phyloP scores from a whole-genome alignment of 2,888 invertebrate species.

The Teinopalpus imperialis region DNA sequence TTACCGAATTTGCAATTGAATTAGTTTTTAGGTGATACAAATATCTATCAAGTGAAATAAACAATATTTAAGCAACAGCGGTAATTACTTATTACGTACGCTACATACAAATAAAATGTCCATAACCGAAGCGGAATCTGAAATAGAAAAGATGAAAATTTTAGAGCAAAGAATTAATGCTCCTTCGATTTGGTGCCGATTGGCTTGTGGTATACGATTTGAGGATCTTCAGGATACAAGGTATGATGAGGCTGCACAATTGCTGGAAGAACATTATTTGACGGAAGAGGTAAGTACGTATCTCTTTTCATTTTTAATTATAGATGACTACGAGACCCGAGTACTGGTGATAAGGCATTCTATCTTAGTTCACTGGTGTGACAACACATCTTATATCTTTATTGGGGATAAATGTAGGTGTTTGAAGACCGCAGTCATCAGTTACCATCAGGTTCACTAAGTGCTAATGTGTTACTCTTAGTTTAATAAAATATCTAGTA shows the following conservation, averaged over 20 bases:
- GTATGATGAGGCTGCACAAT: slow-evolving; percentile 62
- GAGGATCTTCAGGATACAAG: slow-evolving; percentile 72
- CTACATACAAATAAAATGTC: slow-evolving; percentile 44
- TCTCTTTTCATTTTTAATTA: slow-evolving; percentile 18
- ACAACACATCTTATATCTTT: too few relatives aligned
- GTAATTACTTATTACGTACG: too few relatives aligned
- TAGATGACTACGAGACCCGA: too few relatives aligned
- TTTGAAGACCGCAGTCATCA: too few relatives aligned
- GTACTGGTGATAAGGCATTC: too few relatives aligned
- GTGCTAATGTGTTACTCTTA: too few relatives aligned
- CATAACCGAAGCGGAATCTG: slow-evolving; percentile 49
- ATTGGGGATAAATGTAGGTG: too few relatives aligned
- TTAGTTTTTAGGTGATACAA: not conserved
- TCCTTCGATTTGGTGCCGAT: slow-evolving; percentile 70
- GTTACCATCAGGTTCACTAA: too few relatives aligned
- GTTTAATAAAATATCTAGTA: too few relatives aligned
- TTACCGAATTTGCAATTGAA: not conserved
- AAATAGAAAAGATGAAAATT: slow-evolving; percentile 64
- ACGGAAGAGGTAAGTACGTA: slow-evolving; percentile 56
- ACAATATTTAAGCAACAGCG: not conserved
- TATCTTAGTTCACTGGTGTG: too few relatives aligned
- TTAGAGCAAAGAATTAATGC: slow-evolving; percentile 72
- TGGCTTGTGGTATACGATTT: slow-evolving; percentile 63
- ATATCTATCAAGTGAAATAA: not conserved
- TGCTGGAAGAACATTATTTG: slow-evolving; percentile 69